Conservation (phyloP, 2,797 vertebrate genomes). For the Remorina albescens region DNA sequence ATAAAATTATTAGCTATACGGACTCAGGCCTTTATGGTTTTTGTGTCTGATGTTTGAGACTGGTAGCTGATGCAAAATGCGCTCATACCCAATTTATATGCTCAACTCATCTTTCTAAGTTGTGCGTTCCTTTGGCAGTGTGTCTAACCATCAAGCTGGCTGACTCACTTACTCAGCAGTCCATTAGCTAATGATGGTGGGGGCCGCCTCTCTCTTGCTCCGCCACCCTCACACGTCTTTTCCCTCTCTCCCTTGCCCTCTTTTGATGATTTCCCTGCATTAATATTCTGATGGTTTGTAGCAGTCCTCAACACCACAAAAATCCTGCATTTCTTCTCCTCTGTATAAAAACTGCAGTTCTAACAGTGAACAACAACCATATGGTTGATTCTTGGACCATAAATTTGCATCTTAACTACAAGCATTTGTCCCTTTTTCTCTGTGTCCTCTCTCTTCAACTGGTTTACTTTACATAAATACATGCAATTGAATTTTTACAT, state of each 20-base stretch:
- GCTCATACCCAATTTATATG: constrained; percentile 45
- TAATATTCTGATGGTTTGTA: constrained; percentile 45
- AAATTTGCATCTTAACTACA: constrained; percentile 37
- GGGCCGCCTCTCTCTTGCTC: constrained; percentile 50
- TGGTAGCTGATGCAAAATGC: constrained; percentile 41
- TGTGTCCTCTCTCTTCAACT: constrained; percentile 22
- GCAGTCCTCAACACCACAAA: constrained; percentile 29
- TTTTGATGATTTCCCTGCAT: constrained; percentile 26
- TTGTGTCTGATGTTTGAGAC: constrained; percentile 48
- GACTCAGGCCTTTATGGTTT: constrained; percentile 9
- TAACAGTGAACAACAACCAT: constrained; percentile 15
- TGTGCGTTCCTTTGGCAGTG: constrained; percentile 61
- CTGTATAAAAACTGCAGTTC: constrained; percentile 16
- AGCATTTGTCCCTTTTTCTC: constrained; percentile 32
- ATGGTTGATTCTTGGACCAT: constrained; percentile 45
- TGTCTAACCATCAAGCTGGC: constrained; percentile 47
- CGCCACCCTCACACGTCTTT: constrained; percentile 45
- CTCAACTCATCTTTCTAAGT: constrained; percentile 53
- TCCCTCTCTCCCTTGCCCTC: constrained; percentile 32
- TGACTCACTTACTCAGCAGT: constrained; percentile 74
- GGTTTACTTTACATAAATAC: constrained; percentile 32
- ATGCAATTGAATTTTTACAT: too few species aligned
- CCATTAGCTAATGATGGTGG: constrained; percentile 81
- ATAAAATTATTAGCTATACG: constrained; percentile 15
- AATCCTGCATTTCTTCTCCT: constrained; percentile 13